Evolutionary conservation across 1,140 invertebrate genomes (phyloP), one percentile per base, ranked within the genome.

Genomic region (Drosophila pachea): DNA sequence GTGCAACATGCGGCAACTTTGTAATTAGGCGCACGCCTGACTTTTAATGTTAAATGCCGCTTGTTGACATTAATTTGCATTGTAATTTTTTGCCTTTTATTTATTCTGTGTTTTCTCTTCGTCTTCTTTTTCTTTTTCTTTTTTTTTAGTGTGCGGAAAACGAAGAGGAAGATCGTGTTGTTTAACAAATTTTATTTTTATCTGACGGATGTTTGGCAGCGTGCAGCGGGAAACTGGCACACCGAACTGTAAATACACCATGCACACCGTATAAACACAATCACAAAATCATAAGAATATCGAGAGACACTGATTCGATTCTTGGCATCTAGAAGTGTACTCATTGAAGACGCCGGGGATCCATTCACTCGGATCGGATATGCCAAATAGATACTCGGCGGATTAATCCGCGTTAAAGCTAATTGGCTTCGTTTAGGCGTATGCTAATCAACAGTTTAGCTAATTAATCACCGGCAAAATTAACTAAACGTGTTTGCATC

Each of bases 31-130:
- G 68, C 50, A 52, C 31, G 70, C 54, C 56, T 83, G 79, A 74
- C 81, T 84, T 70, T 64, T 79, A 76, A 75, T 75, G 66, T 63
- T 58, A 74, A 77, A 83, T 73, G 73, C 64, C 49, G 49, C 66
- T 63, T 75, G 72, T 64, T 74, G 79, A 86, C 76, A 86, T 84
- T 86, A 79, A 83, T 83, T 84, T 83, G 73, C 81, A 86, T 84
- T 84, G 79, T 83, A 22, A 22, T 22, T 22, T 22, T 22, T 22
- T 22, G 1, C 22, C 22, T 22, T 22, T 22, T 22, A 22, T 22
- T 22, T 22, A 22, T 22, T 1, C 22, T 3, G 22, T n/a, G n/a
- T n/a, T n/a, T n/a, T n/a, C n/a, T n/a, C n/a, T n/a, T n/a, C n/a
- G n/a, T n/a, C n/a, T n/a, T 74, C n/a, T n/a, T n/a, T n/a, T n/a